Conservation (phyloP, 2,888 invertebrate genomes). For the Keiferia lycopersicella region DNA sequence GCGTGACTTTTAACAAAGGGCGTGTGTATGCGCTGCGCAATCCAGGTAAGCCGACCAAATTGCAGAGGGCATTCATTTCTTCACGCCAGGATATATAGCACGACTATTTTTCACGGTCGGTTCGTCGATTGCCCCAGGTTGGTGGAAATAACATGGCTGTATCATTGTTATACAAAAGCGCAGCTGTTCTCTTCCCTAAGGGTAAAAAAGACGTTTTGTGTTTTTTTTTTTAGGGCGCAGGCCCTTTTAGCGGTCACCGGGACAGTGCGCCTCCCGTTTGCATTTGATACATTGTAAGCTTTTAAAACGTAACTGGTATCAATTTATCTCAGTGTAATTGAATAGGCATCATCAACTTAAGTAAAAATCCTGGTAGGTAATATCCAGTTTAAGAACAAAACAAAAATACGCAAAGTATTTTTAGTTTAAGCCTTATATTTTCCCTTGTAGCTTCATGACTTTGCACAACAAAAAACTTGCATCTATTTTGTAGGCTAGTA, state of each 20-base stretch:
- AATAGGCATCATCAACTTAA: too few relatives aligned
- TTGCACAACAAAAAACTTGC: too few relatives aligned
- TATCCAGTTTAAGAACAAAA: too few relatives aligned
- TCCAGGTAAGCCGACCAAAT: conserved; percentile 56
- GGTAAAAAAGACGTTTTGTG: conserved; percentile 77
- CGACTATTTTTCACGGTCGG: conserved; percentile 45
- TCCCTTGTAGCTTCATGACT: too few relatives aligned
- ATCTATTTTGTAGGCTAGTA: too few relatives aligned
- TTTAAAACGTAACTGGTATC: not conserved
- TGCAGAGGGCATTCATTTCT: conserved; percentile 34
- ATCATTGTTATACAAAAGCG: conserved; percentile 78
- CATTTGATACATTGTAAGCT: conserved; percentile 53
- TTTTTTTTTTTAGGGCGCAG: conserved; percentile 59
- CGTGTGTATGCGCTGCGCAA: conserved; percentile 57
- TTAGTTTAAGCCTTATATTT: too few relatives aligned
- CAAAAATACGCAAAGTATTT: too few relatives aligned
- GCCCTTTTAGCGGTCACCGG: conserved; percentile 75
- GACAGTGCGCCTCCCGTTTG: conserved; percentile 60
- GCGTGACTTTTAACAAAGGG: conserved; percentile 77
- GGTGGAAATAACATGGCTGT: conserved; percentile 73
- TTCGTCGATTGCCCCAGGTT: conserved; percentile 72
- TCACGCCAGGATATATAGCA: conserved; percentile 27
- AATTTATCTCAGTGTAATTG: not conserved
- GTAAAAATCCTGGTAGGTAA: too few relatives aligned
- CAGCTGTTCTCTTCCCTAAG: conserved; percentile 77